phyloP scores from a whole-genome alignment of 1,140 invertebrate species.

The Xylocopa sonorina region DNA sequence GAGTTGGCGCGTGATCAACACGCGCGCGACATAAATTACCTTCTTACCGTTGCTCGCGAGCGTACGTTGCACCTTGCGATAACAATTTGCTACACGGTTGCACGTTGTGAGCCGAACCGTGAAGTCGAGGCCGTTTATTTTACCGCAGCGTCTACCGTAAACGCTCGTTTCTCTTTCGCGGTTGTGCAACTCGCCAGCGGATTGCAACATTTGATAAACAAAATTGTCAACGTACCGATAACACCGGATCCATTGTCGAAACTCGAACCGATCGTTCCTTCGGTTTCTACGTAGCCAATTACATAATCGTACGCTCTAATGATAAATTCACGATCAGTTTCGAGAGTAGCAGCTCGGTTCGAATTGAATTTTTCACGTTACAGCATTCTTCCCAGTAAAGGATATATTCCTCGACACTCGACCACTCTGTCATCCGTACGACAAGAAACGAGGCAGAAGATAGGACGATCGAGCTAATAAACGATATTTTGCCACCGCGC shows the following conservation, averaged over 20 bases:
- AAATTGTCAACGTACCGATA: not conserved
- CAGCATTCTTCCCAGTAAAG: not conserved
- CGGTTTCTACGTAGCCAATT: too few species aligned
- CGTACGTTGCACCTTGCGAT: constrained; percentile 35
- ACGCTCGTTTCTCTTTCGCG: not conserved
- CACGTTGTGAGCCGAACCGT: not conserved
- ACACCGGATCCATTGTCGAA: too few species aligned
- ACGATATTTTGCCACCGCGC: not conserved
- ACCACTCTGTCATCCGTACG: not conserved
- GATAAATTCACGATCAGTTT: too few species aligned
- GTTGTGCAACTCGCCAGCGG: not conserved
- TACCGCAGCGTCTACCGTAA: not conserved
- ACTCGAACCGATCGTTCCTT: too few species aligned
- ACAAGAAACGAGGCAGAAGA: not conserved
- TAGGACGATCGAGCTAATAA: not conserved
- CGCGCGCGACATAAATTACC: constrained; percentile 25
- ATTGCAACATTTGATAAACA: not conserved
- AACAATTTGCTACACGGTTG: constrained; percentile 38
- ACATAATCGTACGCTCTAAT: too few species aligned
- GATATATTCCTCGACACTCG: not conserved
- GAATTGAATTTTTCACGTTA: too few species aligned
- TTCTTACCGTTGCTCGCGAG: constrained; percentile 25
- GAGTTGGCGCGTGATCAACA: constrained; percentile 29
- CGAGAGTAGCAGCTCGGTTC: too few species aligned
- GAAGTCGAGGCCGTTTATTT: constrained; percentile 32